Percentiles rank a stretch among this genome's conserved stretches.
phyloP scores from a whole-genome alignment of 2,797 vertebrate species.

The Loriculus beryllinus region DNA sequence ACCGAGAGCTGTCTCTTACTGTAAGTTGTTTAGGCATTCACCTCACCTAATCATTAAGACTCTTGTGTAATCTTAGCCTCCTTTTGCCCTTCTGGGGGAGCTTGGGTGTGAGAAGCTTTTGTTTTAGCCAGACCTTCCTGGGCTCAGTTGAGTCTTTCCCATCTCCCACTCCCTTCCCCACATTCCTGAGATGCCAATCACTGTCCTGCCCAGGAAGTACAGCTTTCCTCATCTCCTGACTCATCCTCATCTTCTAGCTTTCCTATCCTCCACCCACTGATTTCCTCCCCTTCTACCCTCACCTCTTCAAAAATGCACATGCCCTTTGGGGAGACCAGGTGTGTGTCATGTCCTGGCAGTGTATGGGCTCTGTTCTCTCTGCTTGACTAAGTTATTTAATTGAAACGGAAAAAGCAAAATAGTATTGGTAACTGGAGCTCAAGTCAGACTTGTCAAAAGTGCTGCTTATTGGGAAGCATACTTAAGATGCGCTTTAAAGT shows the following conservation, averaged over 20 bases:
- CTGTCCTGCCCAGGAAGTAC: conserved; percentile 49
- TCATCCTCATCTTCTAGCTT: neutral
- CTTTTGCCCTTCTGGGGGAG: neutral
- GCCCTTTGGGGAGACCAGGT: neutral
- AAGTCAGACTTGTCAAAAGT: neutral
- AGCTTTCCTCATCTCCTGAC: conserved; percentile 16
- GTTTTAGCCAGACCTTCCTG: neutral
- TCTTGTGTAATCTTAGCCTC: neutral
- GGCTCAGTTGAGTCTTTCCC: neutral
- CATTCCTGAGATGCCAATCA: neutral
- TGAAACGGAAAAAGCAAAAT: neutral
- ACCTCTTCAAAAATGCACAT: neutral
- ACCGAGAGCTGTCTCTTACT: neutral
- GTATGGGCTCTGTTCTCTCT: neutral
- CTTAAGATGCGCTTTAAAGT: neutral
- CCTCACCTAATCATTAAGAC: neutral
- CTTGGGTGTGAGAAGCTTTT: neutral
- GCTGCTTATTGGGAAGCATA: neutral
- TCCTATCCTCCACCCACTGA: neutral
- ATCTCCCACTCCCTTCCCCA: neutral
- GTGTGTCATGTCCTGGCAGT: neutral
- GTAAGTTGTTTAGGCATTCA: neutral
- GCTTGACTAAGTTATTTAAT: neutral
- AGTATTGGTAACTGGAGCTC: neutral
- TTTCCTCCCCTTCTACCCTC: neutral